Evolutionary conservation across 2,113 vertebrate genomes (phyloP).

Genomic region (Pimephales promelas): DNA sequence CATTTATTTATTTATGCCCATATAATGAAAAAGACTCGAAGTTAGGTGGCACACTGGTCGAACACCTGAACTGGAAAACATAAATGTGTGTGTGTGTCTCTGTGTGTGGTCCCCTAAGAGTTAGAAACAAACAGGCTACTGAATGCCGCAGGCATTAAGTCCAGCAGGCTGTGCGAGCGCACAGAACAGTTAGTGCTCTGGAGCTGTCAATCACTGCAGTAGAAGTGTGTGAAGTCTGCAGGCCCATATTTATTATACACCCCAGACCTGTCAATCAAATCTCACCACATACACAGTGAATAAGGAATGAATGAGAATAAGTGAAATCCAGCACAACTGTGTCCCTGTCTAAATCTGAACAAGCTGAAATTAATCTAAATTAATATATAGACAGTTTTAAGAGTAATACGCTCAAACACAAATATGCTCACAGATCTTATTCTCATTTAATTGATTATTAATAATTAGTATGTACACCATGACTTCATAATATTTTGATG

Average conservation of each 20-base stretch:
- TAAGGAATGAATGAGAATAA: constrained; percentile 42
- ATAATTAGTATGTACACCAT: neutral
- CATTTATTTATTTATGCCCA: constrained; percentile 35
- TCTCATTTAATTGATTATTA: neutral
- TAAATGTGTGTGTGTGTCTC: constrained; percentile 37
- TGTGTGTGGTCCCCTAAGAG: constrained; percentile 37
- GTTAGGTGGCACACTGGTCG: constrained; percentile 19
- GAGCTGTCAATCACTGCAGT: constrained; percentile 56
- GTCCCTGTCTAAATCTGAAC: neutral
- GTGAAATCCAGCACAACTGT: constrained; percentile 39
- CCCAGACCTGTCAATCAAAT: constrained; percentile 57
- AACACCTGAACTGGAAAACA: constrained; percentile 17
- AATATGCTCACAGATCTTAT: neutral
- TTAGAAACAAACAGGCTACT: constrained; percentile 50
- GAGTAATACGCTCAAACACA: neutral
- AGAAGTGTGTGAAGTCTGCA: constrained; percentile 55
- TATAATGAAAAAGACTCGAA: constrained; percentile 22
- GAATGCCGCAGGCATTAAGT: constrained; percentile 54
- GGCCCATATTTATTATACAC: constrained; percentile 59
- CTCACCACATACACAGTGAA: constrained; percentile 45
- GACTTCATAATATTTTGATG: neutral
- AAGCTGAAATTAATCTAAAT: constrained; percentile 12
- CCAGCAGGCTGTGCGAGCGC: constrained; percentile 44
- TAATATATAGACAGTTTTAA: neutral
- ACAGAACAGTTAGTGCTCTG: constrained; percentile 48